These are phyloP conservation scores for Dipodomys stephensi DNA, from an alignment of 2,113 vertebrate species.

Conservation along the genomic window DNA sequence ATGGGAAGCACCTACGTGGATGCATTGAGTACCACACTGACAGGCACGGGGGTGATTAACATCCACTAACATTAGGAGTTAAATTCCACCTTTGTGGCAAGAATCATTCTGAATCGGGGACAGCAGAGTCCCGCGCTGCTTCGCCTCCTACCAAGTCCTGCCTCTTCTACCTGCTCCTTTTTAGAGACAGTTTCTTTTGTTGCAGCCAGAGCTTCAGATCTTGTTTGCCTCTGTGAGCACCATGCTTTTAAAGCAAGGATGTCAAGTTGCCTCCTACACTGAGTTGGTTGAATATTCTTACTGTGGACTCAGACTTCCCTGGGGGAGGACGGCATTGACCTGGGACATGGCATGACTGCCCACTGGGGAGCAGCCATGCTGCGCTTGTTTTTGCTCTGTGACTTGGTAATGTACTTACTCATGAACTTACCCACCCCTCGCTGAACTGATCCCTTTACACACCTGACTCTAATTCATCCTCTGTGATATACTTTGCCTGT, in stretches of 20 bases:
- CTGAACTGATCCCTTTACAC: not conserved
- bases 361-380: not conserved
- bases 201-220: not conserved
- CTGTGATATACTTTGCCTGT: not conserved
- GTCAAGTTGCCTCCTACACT: not conserved
- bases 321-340: not conserved
- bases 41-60: not conserved
- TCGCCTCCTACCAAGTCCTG: accelerated
- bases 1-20: not conserved
- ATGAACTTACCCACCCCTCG: not conserved
- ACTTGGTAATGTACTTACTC: not conserved
- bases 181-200: not conserved
- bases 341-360: accelerated
- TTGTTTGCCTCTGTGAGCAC: not conserved
- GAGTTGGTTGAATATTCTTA: not conserved
- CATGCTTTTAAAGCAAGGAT: not conserved
- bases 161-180: not conserved
- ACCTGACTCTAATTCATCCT: not conserved
- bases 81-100: not conserved
- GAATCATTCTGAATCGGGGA: not conserved
- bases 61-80: not conserved
- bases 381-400: not conserved
- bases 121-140: not conserved
- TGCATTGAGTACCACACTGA: not conserved
- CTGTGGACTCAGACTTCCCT: not conserved